These are phyloP conservation scores for Allophyes oxyacanthae DNA, from an alignment of 2,888 invertebrate genomes.

Conservation along the genomic window DNA sequence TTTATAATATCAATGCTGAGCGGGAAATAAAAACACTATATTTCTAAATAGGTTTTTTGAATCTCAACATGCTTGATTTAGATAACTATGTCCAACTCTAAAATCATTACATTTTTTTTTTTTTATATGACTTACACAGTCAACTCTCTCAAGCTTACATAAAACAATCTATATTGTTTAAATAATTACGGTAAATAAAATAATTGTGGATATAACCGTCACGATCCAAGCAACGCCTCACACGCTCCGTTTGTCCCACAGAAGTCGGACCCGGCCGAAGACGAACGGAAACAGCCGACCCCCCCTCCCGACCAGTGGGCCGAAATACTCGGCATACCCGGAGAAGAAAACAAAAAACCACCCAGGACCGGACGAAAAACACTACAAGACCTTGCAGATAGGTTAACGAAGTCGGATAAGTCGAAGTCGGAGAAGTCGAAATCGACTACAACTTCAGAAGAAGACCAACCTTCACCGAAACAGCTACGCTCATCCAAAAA, in stretches of 20 bases:
- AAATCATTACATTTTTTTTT: too few species aligned
- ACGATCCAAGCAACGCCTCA: conserved; percentile 31
- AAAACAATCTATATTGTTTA: too few species aligned
- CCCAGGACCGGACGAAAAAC: conserved; percentile 16
- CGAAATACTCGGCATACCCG: conserved; percentile 84
- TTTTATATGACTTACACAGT: too few species aligned
- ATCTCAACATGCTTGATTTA: too few species aligned
- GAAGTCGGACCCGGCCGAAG: conserved; percentile 64
- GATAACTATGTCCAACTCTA: too few species aligned
- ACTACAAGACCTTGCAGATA: conserved; percentile 29
- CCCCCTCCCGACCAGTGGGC: conserved; percentile 86
- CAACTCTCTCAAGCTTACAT: too few species aligned
- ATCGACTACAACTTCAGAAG: conserved; percentile 62
- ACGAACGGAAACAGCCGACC: conserved; percentile 81
- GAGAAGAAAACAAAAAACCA: conserved; percentile 62
- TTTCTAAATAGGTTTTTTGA: too few species aligned
- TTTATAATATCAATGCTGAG: too few species aligned
- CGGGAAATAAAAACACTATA: too few species aligned
- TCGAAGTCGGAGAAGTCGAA: conserved; percentile 55
- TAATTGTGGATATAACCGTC: conserved; percentile 38
- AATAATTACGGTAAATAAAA: background rate
- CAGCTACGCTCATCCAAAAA: conserved; percentile 78
- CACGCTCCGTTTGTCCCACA: conserved; percentile 54
- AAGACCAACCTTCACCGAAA: conserved; percentile 73
- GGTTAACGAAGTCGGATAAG: conserved; percentile 12